phyloP scores from a whole-genome alignment of 2,888 invertebrate species.

The Trissonchulus latispiculum region DNA sequence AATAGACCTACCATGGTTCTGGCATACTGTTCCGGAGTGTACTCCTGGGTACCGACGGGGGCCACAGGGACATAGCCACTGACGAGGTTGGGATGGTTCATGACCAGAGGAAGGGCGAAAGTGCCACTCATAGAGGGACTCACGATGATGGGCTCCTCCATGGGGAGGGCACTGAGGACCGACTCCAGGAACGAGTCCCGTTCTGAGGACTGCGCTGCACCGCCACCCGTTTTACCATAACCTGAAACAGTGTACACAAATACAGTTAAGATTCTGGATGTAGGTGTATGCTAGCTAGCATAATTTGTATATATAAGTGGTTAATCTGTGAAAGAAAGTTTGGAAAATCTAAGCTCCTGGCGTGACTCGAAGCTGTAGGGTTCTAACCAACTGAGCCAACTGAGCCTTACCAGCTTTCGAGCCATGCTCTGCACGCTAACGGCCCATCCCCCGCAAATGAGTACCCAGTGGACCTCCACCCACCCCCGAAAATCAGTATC shows the following conservation, averaged over 20 bases:
- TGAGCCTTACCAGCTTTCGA: too few relatives aligned
- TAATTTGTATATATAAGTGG: too few relatives aligned
- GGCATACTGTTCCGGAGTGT: constrained; percentile 30
- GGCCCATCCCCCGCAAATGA: too few relatives aligned
- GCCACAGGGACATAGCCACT: constrained; percentile 48
- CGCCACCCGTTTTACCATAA: constrained; percentile 36
- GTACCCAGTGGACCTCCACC: too few relatives aligned
- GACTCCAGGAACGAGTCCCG: constrained; percentile 38
- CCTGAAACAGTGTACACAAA: constrained; percentile 30
- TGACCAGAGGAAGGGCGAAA: constrained; percentile 47
- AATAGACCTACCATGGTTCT: constrained; percentile 37
- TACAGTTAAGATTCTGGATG: too few relatives aligned
- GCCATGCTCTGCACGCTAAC: too few relatives aligned
- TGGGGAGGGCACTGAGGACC: constrained; percentile 36
- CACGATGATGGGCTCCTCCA: constrained; percentile 46
- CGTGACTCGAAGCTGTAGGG: too few relatives aligned
- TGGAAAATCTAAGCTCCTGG: too few relatives aligned
- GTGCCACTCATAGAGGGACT: constrained; percentile 51
- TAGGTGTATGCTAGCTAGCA: too few relatives aligned
- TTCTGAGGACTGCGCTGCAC: constrained; percentile 26
- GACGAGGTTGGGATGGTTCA: constrained; percentile 37
- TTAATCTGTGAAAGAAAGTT: too few relatives aligned
- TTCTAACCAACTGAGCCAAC: too few relatives aligned
- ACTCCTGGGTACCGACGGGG: constrained; percentile 42
- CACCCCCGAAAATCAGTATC: too few relatives aligned